These are phyloP conservation scores for Cheirogaleus medius DNA, from an alignment of 2,113 vertebrate species.

Conservation along the genomic window DNA sequence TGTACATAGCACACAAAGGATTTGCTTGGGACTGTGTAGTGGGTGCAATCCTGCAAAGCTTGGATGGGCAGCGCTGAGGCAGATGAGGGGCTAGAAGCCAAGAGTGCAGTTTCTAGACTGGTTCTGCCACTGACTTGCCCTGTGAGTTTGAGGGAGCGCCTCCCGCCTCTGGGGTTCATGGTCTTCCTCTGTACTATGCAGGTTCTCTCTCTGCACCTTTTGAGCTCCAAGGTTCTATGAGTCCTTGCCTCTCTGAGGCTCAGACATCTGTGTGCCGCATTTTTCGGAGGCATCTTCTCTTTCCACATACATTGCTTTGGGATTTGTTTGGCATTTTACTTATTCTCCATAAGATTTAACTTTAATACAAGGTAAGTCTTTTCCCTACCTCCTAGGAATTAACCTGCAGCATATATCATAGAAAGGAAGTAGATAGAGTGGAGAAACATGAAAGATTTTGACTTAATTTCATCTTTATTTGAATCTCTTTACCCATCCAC, in stretches of 20 bases:
- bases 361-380: not conserved
- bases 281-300: not conserved
- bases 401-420: not conserved
- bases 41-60: not conserved
- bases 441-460: not conserved
- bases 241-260: not conserved
- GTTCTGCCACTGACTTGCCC: not conserved
- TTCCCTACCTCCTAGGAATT: not conserved
- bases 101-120: not conserved
- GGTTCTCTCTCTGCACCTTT: not conserved
- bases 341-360: not conserved
- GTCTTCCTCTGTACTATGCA: not conserved
- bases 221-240: not conserved
- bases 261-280: not conserved
- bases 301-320: not conserved
- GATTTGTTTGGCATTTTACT: not conserved
- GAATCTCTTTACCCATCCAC: not conserved
- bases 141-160: not conserved
- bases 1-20: not conserved
- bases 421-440: not conserved
- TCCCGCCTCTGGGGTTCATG: rapidly evolving
- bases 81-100: not conserved
- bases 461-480: not conserved
- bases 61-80: not conserved
- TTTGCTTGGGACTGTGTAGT: rapidly evolving